These are phyloP conservation scores for Octodon degus DNA, from an alignment of 2,113 vertebrate species.

Conservation along the genomic window DNA sequence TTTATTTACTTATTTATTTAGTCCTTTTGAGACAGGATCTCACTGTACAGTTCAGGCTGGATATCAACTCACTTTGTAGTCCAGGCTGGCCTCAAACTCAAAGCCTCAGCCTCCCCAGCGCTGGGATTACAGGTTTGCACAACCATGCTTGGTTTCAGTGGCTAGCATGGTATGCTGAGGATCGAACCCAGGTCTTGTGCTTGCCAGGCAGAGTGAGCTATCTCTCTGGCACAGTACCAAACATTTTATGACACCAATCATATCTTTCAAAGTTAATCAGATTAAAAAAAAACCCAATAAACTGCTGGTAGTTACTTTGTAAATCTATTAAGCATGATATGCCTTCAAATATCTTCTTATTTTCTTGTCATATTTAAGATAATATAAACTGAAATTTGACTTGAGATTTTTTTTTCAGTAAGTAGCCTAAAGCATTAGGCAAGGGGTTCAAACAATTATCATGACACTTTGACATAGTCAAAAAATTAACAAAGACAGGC, in stretches of 20 bases:
- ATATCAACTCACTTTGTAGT: too few species aligned
- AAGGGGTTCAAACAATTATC: background rate
- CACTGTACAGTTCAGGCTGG: too few species aligned
- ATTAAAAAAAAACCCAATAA: background rate
- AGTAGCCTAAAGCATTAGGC: background rate
- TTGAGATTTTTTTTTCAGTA: slow-evolving; percentile 37
- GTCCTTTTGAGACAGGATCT: too few species aligned
- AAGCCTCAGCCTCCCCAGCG: too few species aligned
- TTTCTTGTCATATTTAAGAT: background rate
- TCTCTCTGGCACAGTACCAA: background rate
- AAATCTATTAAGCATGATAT: background rate
- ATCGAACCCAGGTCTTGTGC: too few species aligned
- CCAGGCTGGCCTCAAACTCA: too few species aligned
- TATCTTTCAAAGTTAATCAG: background rate
- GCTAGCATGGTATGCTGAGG: too few species aligned
- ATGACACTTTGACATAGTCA: background rate
- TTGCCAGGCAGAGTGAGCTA: too few species aligned
- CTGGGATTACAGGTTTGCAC: too few species aligned
- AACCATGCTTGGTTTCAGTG: background rate
- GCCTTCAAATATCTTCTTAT: background rate
- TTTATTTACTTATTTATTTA: too few species aligned
- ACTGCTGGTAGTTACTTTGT: background rate
- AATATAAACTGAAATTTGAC: background rate
- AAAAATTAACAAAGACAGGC: background rate
- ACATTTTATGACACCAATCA: background rate